Evolutionary conservation across 2,113 vertebrate genomes (phyloP).

Genomic region (Callipepla squamata): DNA sequence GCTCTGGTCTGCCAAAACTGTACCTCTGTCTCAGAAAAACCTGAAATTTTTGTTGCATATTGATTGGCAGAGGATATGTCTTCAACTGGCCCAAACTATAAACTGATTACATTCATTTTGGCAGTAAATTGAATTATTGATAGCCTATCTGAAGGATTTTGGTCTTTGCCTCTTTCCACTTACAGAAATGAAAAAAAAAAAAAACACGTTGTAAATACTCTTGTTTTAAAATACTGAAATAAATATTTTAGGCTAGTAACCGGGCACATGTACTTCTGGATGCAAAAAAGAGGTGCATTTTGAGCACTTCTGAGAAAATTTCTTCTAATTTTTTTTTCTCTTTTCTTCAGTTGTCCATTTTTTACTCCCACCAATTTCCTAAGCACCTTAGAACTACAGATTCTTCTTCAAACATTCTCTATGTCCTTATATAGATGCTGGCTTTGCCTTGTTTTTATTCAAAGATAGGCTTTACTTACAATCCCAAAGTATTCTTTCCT

Average conservation of each 20-base stretch:
- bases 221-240: neutral
- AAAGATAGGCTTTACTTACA: neutral
- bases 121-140: neutral
- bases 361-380: neutral
- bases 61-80: neutral
- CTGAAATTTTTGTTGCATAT: neutral
- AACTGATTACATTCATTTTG: neutral
- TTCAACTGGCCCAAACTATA: neutral
- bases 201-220: neutral
- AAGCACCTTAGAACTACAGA: neutral
- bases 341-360: neutral
- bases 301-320: neutral
- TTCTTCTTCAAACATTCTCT: neutral
- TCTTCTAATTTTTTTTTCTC: neutral
- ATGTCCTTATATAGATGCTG: neutral
- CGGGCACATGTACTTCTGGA: neutral
- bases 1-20: neutral
- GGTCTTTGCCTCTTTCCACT: neutral
- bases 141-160: neutral
- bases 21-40: neutral
- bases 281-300: neutral
- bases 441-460: neutral
- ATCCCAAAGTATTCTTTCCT: neutral
- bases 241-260: neutral
- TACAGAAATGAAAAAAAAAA: neutral